Evolutionary conservation across 1,140 invertebrate species (phyloP).

Genomic region (Telenomus remus): DNA sequence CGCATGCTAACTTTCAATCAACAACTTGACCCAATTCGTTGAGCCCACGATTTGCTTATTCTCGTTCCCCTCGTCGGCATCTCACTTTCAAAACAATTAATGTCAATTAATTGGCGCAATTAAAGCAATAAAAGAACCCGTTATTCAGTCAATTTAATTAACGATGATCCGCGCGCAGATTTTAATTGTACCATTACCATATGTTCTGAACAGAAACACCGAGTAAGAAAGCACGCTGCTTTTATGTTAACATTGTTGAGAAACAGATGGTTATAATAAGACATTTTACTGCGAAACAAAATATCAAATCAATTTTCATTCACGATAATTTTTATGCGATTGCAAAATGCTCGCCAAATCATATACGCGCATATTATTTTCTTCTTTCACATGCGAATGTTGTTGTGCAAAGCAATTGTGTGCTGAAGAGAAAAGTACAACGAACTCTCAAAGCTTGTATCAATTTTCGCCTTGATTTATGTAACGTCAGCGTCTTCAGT

Average conservation of each 20-base stretch:
- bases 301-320: too few species aligned
- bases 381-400: too few species aligned
- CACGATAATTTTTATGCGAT: too few species aligned
- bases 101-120: conserved; percentile 42
- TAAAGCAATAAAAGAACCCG: conserved; percentile 19
- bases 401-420: too few species aligned
- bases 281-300: too few species aligned
- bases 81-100: conserved; percentile 47
- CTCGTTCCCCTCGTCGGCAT: conserved; percentile 13
- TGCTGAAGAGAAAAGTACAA: neutral
- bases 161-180: neutral
- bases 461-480: conserved; percentile 1
- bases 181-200: conserved; percentile 24
- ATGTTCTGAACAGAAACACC: neutral
- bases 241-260: neutral
- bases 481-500: conserved; percentile 14
- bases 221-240: neutral
- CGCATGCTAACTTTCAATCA: conserved; percentile 44
- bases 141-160: conserved; percentile 24
- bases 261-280: too few species aligned
- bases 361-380: too few species aligned
- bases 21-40: conserved; percentile 46
- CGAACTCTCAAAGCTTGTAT: conserved; percentile 17
- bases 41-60: conserved; percentile 27
- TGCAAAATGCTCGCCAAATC: too few species aligned